Conservation (phyloP, 2,888 invertebrate genomes). For the Drosophila atroscutellata region DNA sequence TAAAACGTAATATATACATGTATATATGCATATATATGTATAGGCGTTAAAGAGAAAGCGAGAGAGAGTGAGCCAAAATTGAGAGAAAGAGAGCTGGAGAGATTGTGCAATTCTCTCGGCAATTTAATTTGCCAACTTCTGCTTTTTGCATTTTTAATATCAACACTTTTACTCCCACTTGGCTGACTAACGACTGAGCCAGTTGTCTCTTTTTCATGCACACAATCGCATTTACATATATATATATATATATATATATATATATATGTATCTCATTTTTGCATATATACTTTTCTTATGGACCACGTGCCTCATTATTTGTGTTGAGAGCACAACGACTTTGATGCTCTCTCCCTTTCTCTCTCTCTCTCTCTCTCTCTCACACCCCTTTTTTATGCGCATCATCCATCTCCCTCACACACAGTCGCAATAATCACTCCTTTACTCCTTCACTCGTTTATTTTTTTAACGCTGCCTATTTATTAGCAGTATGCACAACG, state of each 20-base stretch:
- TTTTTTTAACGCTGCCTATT: conserved; percentile 14
- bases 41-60: neutral
- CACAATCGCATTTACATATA: conserved; percentile 2
- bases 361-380: conserved; percentile 8
- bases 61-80: conserved; percentile 4
- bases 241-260: neutral
- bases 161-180: conserved; percentile 69
- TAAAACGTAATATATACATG: conserved; percentile 6
- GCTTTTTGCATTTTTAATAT: conserved; percentile 75
- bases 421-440: conserved; percentile 4
- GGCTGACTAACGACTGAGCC: conserved; percentile 53
- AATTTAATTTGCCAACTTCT: conserved; percentile 70
- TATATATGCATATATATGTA: neutral
- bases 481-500: conserved; percentile 21
- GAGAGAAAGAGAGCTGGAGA: conserved; percentile 16
- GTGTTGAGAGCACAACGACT: conserved; percentile 43
- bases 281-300: conserved; percentile 52
- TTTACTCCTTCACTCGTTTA: conserved; percentile 3
- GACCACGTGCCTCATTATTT: conserved; percentile 76
- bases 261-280: conserved; percentile 11
- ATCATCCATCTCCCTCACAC: conserved; percentile 1
- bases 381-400: neutral
- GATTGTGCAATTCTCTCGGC: conserved; percentile 45
- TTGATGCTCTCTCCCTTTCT: conserved; percentile 33
- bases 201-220: conserved; percentile 72